Base-by-base conservation (phyloP, 2,797 vertebrate genomes). In the Sebastes taczanowskii region DNA sequence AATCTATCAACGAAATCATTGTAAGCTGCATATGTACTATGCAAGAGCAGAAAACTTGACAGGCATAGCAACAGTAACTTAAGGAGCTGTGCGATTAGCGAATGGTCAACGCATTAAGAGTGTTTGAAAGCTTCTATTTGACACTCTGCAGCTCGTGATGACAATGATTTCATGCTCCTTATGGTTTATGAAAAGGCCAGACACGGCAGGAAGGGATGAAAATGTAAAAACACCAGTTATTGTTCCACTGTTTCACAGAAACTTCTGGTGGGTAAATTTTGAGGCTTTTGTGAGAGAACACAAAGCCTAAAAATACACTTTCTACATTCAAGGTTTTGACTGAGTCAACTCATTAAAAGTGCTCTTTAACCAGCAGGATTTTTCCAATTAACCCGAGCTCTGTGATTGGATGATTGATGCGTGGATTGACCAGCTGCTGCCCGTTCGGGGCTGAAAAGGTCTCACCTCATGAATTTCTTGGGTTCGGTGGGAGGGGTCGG, bases 381-480 rank as follows among this genome's bases (percentile, higher is more conserved):
- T 30, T 30, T 29, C 7, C 60, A 34, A 20, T 23, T 49, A 64
- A 78, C 11, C 42, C 5, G 58, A 85, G 59, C 63, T 30, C 74
- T 82, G 86, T 87, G 78, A 87, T 65, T 83, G 88, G 80, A 87
- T 82, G 87, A 61, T 7, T 27, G 77, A 71, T 79, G 85, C 52
- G 22, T 74, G 68, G 82, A 79, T 35, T 64, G 75, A 85, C 56
- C 84, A 79, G 72, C 80, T 64, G 88, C 85, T 49, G 90, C 86
- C 83, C 60, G 29, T 75, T 8, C 69, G 63, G 80, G 88, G 83
- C 81, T 64, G 91, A 80, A 81, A 89, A 74, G 87, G 88, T 97
- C 98, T 99, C 98, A 99, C 98, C 98, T 99, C 98, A 97, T 97
- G 97, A 97, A 97, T 93, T 97, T 97, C 98, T 98, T 99, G 97